Evolutionary conservation across 1,140 invertebrate genomes (phyloP).

Genomic region (Caenorhabditis latens): DNA sequence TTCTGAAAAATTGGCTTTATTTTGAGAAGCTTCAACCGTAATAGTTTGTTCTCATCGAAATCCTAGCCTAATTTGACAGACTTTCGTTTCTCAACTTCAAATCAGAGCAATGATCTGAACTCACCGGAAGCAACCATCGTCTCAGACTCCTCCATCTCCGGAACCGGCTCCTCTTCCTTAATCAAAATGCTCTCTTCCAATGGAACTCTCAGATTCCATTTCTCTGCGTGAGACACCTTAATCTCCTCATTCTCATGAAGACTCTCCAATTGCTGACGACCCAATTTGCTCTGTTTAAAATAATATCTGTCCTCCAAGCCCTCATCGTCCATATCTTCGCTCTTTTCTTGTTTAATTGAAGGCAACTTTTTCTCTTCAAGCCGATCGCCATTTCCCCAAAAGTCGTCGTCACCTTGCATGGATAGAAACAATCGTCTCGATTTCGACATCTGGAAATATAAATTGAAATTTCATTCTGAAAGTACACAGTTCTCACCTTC

Average conservation of each 20-base stretch:
- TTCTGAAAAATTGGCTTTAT: neutral
- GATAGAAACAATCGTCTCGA: slow-evolving; percentile 44
- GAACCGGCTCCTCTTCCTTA: neutral
- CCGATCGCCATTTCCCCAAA: slow-evolving; percentile 33
- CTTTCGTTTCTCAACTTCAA: no score
- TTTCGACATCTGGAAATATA: slow-evolving; percentile 9
- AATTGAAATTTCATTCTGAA: neutral
- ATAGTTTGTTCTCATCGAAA: no score
- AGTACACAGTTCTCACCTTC: slow-evolving; percentile 6
- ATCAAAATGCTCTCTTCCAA: neutral
- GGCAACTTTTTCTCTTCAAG: slow-evolving; percentile 14
- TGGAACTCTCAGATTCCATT: neutral
- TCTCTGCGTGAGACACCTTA: neutral
- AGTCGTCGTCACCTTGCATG: slow-evolving; percentile 28
- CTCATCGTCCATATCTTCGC: neutral
- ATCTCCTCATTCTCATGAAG: neutral
- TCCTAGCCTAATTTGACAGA: no score
- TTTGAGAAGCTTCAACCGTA: no score
- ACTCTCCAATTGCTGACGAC: neutral
- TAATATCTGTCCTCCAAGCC: neutral
- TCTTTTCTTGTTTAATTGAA: neutral
- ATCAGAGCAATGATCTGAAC: neutral
- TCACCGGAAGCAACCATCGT: neutral
- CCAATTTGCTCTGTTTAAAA: slow-evolving; percentile 42
- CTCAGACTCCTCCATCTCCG: neutral